These are phyloP conservation scores for Saccostrea glomerata DNA, from an alignment of 1,140 invertebrate species.

Conservation along the genomic window DNA sequence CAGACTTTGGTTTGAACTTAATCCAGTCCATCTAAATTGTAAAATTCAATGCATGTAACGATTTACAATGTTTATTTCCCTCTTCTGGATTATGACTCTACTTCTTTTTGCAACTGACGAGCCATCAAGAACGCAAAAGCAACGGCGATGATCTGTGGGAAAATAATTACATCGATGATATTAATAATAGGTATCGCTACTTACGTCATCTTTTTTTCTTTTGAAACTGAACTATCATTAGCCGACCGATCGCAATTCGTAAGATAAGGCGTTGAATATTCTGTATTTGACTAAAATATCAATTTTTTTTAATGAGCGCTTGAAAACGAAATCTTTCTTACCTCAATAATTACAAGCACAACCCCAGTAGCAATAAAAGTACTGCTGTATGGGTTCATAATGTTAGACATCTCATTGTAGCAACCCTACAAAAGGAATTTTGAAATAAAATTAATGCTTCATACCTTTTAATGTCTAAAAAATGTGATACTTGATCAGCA, in stretches of 20 bases:
- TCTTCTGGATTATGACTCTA: slow-evolving; percentile 12
- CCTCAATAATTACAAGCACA: slow-evolving; percentile 47
- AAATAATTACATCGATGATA: not conserved
- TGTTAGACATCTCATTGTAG: slow-evolving; percentile 44
- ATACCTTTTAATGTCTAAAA: too few species aligned
- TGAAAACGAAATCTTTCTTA: not conserved
- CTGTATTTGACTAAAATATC: not conserved
- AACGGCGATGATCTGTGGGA: slow-evolving; percentile 45
- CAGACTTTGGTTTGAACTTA: slow-evolving; percentile 14
- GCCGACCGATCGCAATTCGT: too few species aligned
- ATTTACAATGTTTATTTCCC: not conserved
- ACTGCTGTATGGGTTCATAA: slow-evolving; percentile 44
- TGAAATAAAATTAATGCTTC: not conserved
- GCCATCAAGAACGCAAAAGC: slow-evolving; percentile 44
- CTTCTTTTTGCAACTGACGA: slow-evolving; percentile 43
- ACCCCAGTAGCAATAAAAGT: slow-evolving; percentile 47
- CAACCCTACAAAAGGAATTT: slow-evolving; percentile 41
- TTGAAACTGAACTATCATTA: too few species aligned
- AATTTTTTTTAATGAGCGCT: not conserved
- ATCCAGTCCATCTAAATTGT: not conserved
- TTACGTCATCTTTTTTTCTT: too few species aligned
- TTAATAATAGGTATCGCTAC: too few species aligned
- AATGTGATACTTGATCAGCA: too few species aligned
- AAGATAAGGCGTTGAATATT: too few species aligned
- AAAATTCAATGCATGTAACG: not conserved